Evolutionary conservation across 2,888 invertebrate species (phyloP), one percentile per base, ranked within the genome.

Genomic region (Pasiphila rectangulata): DNA sequence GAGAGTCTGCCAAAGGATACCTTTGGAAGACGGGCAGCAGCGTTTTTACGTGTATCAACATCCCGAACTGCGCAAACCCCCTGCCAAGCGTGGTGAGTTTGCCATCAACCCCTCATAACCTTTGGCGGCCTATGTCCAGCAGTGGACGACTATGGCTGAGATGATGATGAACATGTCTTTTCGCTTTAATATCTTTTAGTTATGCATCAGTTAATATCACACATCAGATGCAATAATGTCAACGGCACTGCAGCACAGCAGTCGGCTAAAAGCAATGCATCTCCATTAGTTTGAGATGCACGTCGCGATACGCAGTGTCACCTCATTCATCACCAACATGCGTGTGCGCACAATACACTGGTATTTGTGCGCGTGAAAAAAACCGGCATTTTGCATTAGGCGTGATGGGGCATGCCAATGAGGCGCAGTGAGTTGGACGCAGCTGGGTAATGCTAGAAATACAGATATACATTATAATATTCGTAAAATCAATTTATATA

Each of bases 291-390:
- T 13, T 27, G 27, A 20, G 41, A 38, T 41, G 30, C 51, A 51
- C 51, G 46, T 40, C 9, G 7, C 36, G 51, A 51, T 46, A 46
- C 15, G 5, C 16, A 35, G 20, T 48, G 48, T 52, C 52, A 52
- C 45, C 48, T 36, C 52, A 44, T 52, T 42, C 41, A 45, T 52
- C 48, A 52, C 45, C 36, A 29, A 17, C 15, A 12, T n/a, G 25
- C 39, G 48, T 42, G 24, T 12, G 32, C 21, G 17, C 32, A 32
- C 32, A 32, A 16, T 32, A 16, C 32, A 10, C 36, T 29, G 34
- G 37, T 23, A 39, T 48, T 51, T 46, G 42, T 46, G 43, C 38
- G 46, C 42, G 35, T 20, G 34, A 48, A 52, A 52, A 47, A 52
- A 44, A 23, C 25, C 35, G 16, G 24, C 35, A 46, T 29, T 51